These are phyloP conservation scores for Corapipo altera DNA, from an alignment of 2,113 vertebrate genomes.

Conservation along the genomic window DNA sequence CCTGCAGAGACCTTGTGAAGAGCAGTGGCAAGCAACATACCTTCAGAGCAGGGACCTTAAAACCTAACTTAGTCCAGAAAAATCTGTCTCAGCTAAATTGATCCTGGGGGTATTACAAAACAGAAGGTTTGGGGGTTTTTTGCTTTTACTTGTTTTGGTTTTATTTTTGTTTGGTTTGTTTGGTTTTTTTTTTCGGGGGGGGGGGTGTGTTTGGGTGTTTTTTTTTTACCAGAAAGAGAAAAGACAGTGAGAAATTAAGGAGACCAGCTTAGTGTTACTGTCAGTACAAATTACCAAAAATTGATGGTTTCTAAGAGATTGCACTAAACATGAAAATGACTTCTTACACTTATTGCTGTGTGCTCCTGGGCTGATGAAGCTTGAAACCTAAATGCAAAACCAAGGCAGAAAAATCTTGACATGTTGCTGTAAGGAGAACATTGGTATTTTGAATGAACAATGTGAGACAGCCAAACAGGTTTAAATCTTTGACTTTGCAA, in stretches of 20 bases:
- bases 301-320: background rate
- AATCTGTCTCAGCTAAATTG: background rate
- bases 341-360: background rate
- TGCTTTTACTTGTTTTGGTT: no score
- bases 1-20: background rate
- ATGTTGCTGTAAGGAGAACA: background rate
- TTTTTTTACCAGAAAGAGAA: background rate
- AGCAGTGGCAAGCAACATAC: background rate
- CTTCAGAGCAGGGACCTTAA: background rate
- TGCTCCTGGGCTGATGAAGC: conserved; percentile 8
- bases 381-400: conserved; percentile 35
- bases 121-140: background rate
- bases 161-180: no score
- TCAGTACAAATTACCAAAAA: background rate
- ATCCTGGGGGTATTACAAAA: background rate
- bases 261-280: background rate
- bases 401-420: background rate
- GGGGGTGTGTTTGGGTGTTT: no score
- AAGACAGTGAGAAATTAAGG: background rate
- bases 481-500: background rate
- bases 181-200: no score
- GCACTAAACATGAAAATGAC: background rate
- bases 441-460: background rate
- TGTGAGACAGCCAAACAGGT: background rate
- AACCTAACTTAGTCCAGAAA: background rate